Evolutionary conservation across 2,888 invertebrate genomes (phyloP).

Genomic region (Tenodera sinensis): DNA sequence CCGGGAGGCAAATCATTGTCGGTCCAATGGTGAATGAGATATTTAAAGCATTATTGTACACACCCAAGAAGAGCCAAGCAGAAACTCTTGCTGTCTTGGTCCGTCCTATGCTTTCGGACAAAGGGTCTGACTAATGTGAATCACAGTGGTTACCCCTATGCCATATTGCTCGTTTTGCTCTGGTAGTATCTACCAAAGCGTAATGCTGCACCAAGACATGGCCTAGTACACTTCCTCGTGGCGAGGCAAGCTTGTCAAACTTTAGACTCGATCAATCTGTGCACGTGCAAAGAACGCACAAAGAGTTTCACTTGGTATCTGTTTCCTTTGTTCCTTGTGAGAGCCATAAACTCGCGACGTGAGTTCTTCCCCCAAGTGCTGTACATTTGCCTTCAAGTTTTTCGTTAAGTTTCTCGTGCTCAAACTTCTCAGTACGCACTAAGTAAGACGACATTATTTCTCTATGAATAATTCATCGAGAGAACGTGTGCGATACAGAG

Average conservation of each 20-base stretch:
- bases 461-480: neutral
- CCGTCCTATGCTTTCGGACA: too few relatives aligned
- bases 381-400: neutral
- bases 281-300: neutral
- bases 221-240: neutral
- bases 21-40: too few relatives aligned
- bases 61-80: too few relatives aligned
- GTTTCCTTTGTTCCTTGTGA: neutral
- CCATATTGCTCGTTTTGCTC: too few relatives aligned
- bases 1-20: too few relatives aligned
- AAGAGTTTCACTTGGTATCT: neutral
- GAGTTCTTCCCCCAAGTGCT: neutral
- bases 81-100: too few relatives aligned
- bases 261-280: neutral
- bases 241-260: neutral
- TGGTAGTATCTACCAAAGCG: too few relatives aligned
- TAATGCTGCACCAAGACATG: too few relatives aligned
- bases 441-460: neutral
- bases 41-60: too few relatives aligned
- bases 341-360: neutral
- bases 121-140: too few relatives aligned
- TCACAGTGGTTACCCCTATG: too few relatives aligned
- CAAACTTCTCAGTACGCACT: neutral
- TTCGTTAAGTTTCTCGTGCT: neutral
- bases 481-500: neutral